Conservation (phyloP, 1,140 invertebrate genomes). For the Euura saliciscinereae region DNA sequence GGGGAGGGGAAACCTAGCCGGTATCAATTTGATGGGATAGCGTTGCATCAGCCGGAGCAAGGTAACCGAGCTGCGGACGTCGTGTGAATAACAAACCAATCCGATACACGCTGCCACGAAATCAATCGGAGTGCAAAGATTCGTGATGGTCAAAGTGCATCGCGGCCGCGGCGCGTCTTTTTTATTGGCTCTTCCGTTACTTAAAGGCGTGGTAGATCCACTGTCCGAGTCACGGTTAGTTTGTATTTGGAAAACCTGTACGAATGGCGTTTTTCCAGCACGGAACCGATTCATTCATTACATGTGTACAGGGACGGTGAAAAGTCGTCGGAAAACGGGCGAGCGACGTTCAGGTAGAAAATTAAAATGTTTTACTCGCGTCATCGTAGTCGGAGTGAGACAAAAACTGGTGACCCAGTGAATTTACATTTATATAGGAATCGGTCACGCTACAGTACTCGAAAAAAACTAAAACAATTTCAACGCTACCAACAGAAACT, state of each 20-base stretch:
- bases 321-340: too few species aligned
- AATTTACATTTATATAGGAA: slow-evolving; percentile 13
- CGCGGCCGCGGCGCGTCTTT: not conserved
- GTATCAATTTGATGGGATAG: not conserved
- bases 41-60: not conserved
- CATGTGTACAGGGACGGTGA: too few species aligned
- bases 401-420: not conserved
- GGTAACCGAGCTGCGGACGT: not conserved
- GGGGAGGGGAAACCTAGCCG: not conserved
- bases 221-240: not conserved
- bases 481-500: not conserved
- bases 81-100: slow-evolving; percentile 9
- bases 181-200: not conserved
- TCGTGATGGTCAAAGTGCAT: not conserved
- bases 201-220: too few species aligned
- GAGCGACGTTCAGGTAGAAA: too few species aligned
- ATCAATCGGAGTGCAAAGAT: slow-evolving; percentile 2
- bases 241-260: not conserved
- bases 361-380: not conserved
- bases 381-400: not conserved
- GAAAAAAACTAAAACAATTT: slow-evolving; percentile 12
- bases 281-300: too few species aligned
- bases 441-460: not conserved
- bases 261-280: too few species aligned
- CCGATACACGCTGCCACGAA: not conserved